Evolutionary conservation across 1,140 invertebrate genomes (phyloP), one percentile per base, ranked within the genome.

Genomic region (Aphis gossypii): DNA sequence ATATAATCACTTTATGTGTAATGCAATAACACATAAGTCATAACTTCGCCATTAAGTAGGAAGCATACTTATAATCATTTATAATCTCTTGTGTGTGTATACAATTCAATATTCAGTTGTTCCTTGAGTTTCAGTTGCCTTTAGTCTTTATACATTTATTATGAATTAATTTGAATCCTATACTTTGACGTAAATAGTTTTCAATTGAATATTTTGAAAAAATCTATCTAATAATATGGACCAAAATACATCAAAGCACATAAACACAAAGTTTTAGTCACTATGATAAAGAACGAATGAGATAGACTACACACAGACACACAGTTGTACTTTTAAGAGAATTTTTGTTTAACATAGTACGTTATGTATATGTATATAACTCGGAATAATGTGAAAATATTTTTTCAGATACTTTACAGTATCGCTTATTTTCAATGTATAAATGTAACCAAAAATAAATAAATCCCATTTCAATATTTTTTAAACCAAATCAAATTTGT

Each of bases 161-260:
- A 88, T 48, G n/a, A 88, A 88, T 88, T 48, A 88, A 88, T 88
- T 48, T 88, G 21, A n/a, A n/a, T 88, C 7, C 6, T 7, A 88
- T n/a, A 88, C 44, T 88, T 88, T 88, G 20, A 44, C 14, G 48
- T 88, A 35, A 51, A 48, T 21, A 88, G 14, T 48, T 51, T 88
- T 14, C 30, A n/a, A 48, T 35, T 35, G n/a, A n/a, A 76, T n/a
- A 76, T 18, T 30, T 8, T n/a, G 30, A 30, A 76, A 21, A 35
- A 76, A 18, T 35, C 60, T 76, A n/a, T 76, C 60, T 88, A 20
- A 88, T 88, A 21, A 48, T n/a, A 48, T 88, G 51, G 2, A 18
- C 21, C 20, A 30, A 30, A 3, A n/a, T 14, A 48, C 30, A 87
- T 87, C 25, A 87, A 87, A 87, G 21, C 86, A 44, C n/a, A 48